These are phyloP conservation scores for Bubo blakistoni DNA, from an alignment of 2,113 vertebrate species.

Conservation along the genomic window DNA sequence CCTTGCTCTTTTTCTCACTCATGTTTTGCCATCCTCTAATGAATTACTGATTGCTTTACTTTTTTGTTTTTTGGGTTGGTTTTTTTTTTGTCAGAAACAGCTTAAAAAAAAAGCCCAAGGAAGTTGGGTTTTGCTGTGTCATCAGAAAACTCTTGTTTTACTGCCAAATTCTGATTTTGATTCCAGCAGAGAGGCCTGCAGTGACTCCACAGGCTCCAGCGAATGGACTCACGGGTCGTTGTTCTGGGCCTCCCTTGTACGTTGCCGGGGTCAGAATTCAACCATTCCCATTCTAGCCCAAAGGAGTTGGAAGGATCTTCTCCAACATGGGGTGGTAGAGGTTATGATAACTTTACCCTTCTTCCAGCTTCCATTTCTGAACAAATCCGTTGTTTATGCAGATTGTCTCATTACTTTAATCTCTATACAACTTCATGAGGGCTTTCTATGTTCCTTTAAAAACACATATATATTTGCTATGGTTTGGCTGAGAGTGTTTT, in stretches of 20 bases:
- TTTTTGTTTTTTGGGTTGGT: too few species aligned
- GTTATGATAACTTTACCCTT: background rate
- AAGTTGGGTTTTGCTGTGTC: background rate
- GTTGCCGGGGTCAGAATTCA: fast-evolving
- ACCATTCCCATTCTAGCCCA: background rate
- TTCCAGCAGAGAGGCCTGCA: background rate
- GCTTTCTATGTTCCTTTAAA: background rate
- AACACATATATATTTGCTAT: background rate
- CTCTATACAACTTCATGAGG: background rate
- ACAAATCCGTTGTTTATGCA: background rate
- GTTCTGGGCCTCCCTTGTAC: background rate
- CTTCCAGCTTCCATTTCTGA: background rate
- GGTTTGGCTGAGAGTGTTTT: background rate
- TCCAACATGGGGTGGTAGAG: background rate
- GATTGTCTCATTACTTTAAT: background rate
- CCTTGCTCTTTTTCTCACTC: background rate
- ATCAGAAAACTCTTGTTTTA: background rate
- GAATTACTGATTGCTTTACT: background rate
- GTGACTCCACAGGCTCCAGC: background rate
- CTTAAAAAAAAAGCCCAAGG: background rate
- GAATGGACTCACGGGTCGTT: fast-evolving
- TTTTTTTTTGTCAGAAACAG: background rate
- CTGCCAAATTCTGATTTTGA: background rate
- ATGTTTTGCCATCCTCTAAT: background rate
- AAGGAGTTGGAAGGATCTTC: background rate